Percentiles rank a stretch among this genome's conserved stretches.
These are phyloP conservation scores for Fringilla coelebs DNA, from an alignment of 2,797 vertebrate species.

Conservation along the genomic window DNA sequence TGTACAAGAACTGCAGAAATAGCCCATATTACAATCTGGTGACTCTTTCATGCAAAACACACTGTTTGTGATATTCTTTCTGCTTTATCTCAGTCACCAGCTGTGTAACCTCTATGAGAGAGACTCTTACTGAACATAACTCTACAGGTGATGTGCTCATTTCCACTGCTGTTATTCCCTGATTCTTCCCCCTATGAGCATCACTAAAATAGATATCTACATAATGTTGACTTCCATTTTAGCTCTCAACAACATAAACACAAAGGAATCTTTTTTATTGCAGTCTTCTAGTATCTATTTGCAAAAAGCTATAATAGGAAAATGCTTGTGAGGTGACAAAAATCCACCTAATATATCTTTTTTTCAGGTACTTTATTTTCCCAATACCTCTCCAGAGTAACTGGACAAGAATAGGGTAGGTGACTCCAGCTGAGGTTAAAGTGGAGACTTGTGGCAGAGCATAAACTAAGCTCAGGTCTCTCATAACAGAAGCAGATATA, in stretches of 20 bases:
- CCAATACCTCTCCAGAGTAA: not conserved
- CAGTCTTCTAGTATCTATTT: not conserved
- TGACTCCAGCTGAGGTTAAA: not conserved
- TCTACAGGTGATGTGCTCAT: not conserved
- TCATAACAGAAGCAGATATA: not conserved
- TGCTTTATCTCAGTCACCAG: constrained; percentile 18
- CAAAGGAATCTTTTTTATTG: not conserved
- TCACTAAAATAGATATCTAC: not conserved
- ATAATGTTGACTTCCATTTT: not conserved
- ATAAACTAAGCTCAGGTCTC: not conserved
- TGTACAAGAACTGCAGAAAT: not conserved
- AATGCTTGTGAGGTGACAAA: not conserved
- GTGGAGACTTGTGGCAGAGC: not conserved
- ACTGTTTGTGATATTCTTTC: not conserved
- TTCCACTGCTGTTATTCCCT: not conserved
- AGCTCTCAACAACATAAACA: not conserved
- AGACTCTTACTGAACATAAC: not conserved
- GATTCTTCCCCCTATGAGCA: not conserved
- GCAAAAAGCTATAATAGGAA: not conserved
- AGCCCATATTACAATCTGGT: not conserved
- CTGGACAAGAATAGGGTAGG: not conserved
- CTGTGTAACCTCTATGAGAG: not conserved
- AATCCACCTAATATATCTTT: not conserved
- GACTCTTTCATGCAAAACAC: not conserved
- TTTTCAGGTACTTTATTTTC: not conserved